Evolutionary conservation across 2,797 vertebrate species (phyloP).

Genomic region (Tragopan temminckii): DNA sequence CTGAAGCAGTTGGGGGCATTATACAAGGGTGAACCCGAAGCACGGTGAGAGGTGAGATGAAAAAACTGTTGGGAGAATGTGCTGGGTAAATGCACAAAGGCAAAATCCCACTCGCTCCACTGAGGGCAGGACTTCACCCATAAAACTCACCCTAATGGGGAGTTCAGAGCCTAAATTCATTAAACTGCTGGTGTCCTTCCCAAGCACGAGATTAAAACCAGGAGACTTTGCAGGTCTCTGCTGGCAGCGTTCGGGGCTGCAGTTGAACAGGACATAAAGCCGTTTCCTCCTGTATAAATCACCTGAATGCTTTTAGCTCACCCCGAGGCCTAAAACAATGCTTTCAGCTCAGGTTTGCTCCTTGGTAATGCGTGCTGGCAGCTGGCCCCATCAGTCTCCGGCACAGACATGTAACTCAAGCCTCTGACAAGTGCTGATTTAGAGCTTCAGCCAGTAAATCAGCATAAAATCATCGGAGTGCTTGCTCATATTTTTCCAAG

Average conservation of each 20-base stretch:
- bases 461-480: background rate
- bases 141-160: background rate
- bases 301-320: background rate
- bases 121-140: background rate
- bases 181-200: background rate
- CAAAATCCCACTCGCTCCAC: background rate
- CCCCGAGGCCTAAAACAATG: background rate
- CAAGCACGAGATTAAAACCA: fast-evolving
- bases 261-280: constrained; percentile 2
- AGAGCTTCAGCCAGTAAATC: background rate
- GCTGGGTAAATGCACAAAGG: background rate
- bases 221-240: background rate
- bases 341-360: background rate
- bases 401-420: background rate
- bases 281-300: constrained; percentile 41
- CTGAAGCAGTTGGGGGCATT: background rate
- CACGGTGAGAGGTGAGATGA: fast-evolving
- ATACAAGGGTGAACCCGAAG: background rate
- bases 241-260: background rate
- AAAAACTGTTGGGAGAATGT: fast-evolving
- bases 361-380: constrained; percentile 43
- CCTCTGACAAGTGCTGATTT: constrained; percentile 30
- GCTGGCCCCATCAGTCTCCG: constrained; percentile 19
- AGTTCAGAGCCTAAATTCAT: background rate
- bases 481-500: background rate